Conservation (phyloP, 2,113 vertebrate genomes). For the Phainopepla nitens region DNA sequence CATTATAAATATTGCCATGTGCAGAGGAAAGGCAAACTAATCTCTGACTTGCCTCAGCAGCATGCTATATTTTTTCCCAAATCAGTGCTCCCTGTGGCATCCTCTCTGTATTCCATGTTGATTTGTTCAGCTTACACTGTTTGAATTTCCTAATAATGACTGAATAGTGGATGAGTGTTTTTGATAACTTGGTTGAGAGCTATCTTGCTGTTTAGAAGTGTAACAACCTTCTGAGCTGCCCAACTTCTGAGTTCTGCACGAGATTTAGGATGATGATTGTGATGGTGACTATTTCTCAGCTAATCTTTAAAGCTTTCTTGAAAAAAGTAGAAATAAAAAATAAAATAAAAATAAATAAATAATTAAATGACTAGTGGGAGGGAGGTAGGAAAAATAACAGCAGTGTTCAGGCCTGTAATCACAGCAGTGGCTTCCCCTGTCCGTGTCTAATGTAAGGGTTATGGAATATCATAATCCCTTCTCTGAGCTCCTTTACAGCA, state of each 20-base stretch:
- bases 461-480: slow-evolving; percentile 93
- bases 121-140: slow-evolving; percentile 32
- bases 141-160: slow-evolving; percentile 27
- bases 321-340: background rate
- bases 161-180: background rate
- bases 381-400: slow-evolving; percentile 49
- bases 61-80: background rate
- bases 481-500: slow-evolving; percentile 85
- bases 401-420: slow-evolving; percentile 76
- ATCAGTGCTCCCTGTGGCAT: background rate
- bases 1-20: background rate
- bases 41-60: background rate
- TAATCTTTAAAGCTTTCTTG: slow-evolving; percentile 84
- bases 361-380: background rate
- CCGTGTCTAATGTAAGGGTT: slow-evolving; percentile 94
- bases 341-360: background rate
- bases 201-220: background rate
- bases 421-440: slow-evolving; percentile 73
- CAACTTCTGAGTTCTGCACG: background rate
- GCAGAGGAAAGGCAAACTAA: background rate
- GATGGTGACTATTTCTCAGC: slow-evolving; percentile 32
- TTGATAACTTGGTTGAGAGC: background rate
- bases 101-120: background rate
- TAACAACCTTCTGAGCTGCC: background rate
- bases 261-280: slow-evolving; percentile 59